These are phyloP conservation scores for Nibea coibor DNA, from an alignment of 2,113 vertebrate genomes.

Conservation along the genomic window DNA sequence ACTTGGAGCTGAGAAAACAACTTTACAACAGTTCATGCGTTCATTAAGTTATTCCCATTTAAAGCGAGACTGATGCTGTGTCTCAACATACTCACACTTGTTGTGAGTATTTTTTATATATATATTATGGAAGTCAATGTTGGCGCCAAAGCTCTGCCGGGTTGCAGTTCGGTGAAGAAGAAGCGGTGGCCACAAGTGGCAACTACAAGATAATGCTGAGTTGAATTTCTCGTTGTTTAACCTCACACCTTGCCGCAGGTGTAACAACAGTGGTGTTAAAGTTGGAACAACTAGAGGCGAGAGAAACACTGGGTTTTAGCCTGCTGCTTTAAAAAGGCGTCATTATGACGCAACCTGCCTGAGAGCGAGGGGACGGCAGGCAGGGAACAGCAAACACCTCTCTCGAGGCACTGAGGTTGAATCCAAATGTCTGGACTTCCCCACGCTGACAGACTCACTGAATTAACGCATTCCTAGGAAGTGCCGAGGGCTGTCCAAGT, in stretches of 20 bases:
- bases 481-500: background rate
- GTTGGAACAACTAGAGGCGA: background rate
- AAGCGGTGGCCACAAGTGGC: background rate
- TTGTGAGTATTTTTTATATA: too few species aligned
- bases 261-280: background rate
- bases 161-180: too few species aligned
- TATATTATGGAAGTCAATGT: too few species aligned
- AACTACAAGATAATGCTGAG: background rate
- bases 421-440: slow-evolving; percentile 5
- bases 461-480: background rate
- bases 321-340: background rate
- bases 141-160: too few species aligned
- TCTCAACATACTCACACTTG: too few species aligned
- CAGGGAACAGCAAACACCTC: slow-evolving; percentile 16
- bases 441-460: background rate
- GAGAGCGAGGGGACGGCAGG: slow-evolving; percentile 3
- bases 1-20: slow-evolving; percentile 8
- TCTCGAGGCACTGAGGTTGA: background rate
- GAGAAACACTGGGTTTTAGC: background rate
- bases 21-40: too few species aligned
- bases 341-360: background rate
- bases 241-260: background rate
- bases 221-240: background rate
- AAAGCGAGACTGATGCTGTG: too few species aligned
- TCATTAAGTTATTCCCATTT: too few species aligned